Conservation (phyloP, 2,888 invertebrate species). For the Tiliacea citrago region DNA sequence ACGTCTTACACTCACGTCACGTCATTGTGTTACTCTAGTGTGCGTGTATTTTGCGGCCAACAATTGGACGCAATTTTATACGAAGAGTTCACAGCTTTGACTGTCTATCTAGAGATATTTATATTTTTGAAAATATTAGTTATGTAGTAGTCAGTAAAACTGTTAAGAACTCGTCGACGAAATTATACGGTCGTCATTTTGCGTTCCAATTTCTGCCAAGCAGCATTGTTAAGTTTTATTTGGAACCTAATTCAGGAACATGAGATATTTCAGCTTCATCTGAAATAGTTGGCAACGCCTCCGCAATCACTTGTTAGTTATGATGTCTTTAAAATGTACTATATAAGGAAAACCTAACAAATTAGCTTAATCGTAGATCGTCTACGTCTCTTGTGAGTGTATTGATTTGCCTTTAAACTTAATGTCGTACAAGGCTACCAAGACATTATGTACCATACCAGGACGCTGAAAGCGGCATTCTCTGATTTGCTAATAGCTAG, state of each 20-base stretch:
- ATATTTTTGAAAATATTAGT: too few species aligned
- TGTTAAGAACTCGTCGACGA: neutral
- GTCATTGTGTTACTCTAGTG: too few species aligned
- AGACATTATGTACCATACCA: constrained; percentile 16
- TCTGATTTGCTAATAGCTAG: constrained; percentile 26
- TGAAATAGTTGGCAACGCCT: neutral
- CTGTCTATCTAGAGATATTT: too few species aligned
- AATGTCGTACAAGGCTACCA: constrained; percentile 25
- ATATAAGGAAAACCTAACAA: constrained; percentile 12
- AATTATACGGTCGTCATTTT: neutral
- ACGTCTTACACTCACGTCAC: too few species aligned
- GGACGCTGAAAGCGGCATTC: neutral
- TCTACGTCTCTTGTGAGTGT: constrained; percentile 15
- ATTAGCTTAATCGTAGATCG: constrained; percentile 23
- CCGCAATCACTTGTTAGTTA: neutral
- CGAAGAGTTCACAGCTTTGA: too few species aligned
- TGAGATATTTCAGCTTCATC: neutral
- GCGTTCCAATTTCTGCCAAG: neutral
- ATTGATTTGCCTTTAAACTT: constrained; percentile 5
- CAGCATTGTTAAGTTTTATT: neutral
- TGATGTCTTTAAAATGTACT: neutral
- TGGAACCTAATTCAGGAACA: neutral
- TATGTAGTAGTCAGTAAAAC: too few species aligned
- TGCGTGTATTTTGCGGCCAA: too few species aligned
- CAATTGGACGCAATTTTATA: too few species aligned